Evolutionary conservation across 2,797 vertebrate species (phyloP), one percentile per base, ranked within the genome.

Genomic region (Sphaeramia orbicularis): DNA sequence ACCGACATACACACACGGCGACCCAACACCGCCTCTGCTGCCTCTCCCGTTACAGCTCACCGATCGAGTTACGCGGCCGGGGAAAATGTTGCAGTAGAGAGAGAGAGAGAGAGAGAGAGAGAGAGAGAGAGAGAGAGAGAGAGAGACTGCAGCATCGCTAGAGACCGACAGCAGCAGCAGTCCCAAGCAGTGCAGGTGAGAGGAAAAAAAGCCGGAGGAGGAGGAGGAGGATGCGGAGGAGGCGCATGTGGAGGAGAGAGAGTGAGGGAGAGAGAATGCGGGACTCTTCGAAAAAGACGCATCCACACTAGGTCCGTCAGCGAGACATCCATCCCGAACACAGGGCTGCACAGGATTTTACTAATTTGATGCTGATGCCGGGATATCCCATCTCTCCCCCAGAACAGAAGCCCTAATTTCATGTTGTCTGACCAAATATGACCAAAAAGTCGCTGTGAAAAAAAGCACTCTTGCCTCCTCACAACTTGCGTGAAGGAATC

Each of bases 111-210:
- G 63, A 62, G 55, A 56, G 65, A 62, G 59, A 40, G 71, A 65
- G 50, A 16, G 56, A 52, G 61, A 40, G 50, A 68, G 69, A 49
- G 61, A 64, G 63, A 56, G 71, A 56, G 77, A 66, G 92, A 84
- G 93, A 90, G 92, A 93, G 91, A 95, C 96, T 96, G 96, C 96
- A 96, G 96, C 96, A 96, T 97, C 96, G 95, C 94, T 94, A 92
- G 91, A 93, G 95, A 95, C 93, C 92, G 92, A 92, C 91, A 93
- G 84, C 77, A 93, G 92, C 90, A 89, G 86, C 78, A 81, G 87
- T 89, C 94, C 94, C 93, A 91, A 92, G 95, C 96, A 95, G 96
- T 94, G 95, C 97, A 97, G 97, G 96, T 97, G 94, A 95, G 94
- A 93, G 65, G n/a, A 41, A 69, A 79, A 82, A 86, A 68, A 82